Evolutionary conservation across 2,888 invertebrate species (phyloP).

Genomic region (Tachina fera): DNA sequence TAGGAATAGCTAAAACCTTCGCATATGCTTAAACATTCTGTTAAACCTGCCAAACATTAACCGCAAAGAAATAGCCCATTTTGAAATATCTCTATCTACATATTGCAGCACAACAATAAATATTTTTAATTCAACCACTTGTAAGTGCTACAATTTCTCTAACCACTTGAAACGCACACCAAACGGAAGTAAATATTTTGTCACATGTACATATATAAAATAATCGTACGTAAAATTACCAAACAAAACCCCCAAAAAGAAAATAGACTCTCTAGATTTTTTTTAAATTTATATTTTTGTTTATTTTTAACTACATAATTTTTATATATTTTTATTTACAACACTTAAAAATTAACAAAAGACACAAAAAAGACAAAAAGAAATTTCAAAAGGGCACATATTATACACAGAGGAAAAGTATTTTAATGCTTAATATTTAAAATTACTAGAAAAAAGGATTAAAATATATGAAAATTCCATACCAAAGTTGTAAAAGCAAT

Average conservation of each 20-base stretch:
- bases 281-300: slow-evolving; percentile 14
- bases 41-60: too few relatives aligned
- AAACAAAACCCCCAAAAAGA: not conserved
- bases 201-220: slow-evolving; percentile 25
- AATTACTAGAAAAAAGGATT: slow-evolving; percentile 20
- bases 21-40: too few relatives aligned
- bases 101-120: not conserved
- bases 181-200: slow-evolving; percentile 45
- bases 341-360: slow-evolving; percentile 66
- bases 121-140: not conserved
- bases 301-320: slow-evolving; percentile 57
- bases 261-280: slow-evolving; percentile 9
- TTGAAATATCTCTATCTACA: not conserved
- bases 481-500: slow-evolving; percentile 55
- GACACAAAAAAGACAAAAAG: slow-evolving; percentile 42
- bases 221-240: not conserved
- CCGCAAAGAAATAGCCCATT: too few relatives aligned
- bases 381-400: not conserved
- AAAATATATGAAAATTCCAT: slow-evolving; percentile 55
- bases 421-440: slow-evolving; percentile 19
- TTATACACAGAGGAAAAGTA: slow-evolving; percentile 51
- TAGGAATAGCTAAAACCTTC: too few relatives aligned
- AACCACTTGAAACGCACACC: slow-evolving; percentile 20
- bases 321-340: slow-evolving; percentile 69
- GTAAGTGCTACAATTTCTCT: not conserved